Conservation (phyloP, 1,140 invertebrate genomes). For the Papilio dardanus region DNA sequence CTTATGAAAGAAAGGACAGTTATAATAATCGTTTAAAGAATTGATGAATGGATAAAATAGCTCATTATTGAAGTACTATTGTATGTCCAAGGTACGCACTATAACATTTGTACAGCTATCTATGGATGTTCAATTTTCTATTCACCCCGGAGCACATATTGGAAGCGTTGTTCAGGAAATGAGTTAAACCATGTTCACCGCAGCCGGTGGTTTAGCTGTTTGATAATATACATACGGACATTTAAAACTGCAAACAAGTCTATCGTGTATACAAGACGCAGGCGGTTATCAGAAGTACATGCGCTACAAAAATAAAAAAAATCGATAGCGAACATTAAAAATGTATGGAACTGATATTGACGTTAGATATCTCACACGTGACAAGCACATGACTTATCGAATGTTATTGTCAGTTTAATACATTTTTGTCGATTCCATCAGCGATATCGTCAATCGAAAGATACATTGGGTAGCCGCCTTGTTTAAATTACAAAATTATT, state of each 20-base stretch:
- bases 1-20: slow-evolving; percentile 16
- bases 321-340: too few relatives aligned
- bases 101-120: slow-evolving; percentile 52
- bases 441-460: too few relatives aligned
- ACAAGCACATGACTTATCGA: too few relatives aligned
- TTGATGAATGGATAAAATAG: slow-evolving; percentile 38
- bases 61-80: slow-evolving; percentile 2
- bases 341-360: too few relatives aligned
- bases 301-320: too few relatives aligned
- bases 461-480: too few relatives aligned
- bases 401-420: too few relatives aligned
- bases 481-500: too few relatives aligned
- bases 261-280: too few relatives aligned
- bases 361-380: too few relatives aligned
- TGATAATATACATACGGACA: slow-evolving; percentile 55
- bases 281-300: too few relatives aligned
- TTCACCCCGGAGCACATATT: slow-evolving; percentile 72
- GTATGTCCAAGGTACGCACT: slow-evolving; percentile 51
- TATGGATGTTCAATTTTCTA: slow-evolving; percentile 63
- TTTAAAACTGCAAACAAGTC: not conserved
- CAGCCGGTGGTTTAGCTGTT: slow-evolving; percentile 68
- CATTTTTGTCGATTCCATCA: too few relatives aligned
- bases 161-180: slow-evolving; percentile 70
- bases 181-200: slow-evolving; percentile 75
- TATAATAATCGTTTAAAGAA: slow-evolving; percentile 28